A percentile compares a stretch with the other conserved stretches of the same genome.
phyloP scores from a whole-genome alignment of 1,140 invertebrate species.

The Polyergus mexicanus region DNA sequence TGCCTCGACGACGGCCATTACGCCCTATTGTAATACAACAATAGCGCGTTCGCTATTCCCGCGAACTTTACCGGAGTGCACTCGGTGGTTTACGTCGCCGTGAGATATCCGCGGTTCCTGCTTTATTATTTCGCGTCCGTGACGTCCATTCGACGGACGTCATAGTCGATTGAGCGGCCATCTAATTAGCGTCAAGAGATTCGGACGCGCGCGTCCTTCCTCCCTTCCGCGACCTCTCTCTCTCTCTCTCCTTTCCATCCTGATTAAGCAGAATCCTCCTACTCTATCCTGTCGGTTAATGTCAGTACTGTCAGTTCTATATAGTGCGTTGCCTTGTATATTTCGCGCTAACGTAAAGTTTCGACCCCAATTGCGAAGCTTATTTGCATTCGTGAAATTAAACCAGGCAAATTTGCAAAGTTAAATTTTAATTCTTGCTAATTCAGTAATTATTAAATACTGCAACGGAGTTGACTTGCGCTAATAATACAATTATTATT shows the following conservation, averaged over 20 bases:
- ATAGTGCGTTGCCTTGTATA: slow-evolving; percentile 32
- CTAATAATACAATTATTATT: slow-evolving; percentile 5
- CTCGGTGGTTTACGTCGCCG: slow-evolving; percentile 23
- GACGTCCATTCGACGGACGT: slow-evolving; percentile 62
- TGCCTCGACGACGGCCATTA: slow-evolving; percentile 39
- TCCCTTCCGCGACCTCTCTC: not conserved
- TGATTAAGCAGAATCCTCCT: slow-evolving; percentile 16
- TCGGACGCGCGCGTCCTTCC: slow-evolving; percentile 41
- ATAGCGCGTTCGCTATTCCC: slow-evolving; percentile 43
- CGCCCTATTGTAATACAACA: slow-evolving; percentile 53
- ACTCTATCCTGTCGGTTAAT: slow-evolving; percentile 26
- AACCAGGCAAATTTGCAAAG: slow-evolving; percentile 9
- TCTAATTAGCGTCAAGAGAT: slow-evolving; percentile 73
- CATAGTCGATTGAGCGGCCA: slow-evolving; percentile 64
- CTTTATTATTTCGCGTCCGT: slow-evolving; percentile 60
- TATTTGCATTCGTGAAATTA: slow-evolving; percentile 14
- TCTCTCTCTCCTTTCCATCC: not conserved
- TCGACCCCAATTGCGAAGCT: slow-evolving; percentile 27
- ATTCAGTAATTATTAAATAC: slow-evolving; percentile 40
- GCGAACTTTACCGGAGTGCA: slow-evolving; percentile 49
- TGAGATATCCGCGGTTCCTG: slow-evolving; percentile 41
- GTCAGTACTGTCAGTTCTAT: not conserved
- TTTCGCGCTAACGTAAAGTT: slow-evolving; percentile 22
- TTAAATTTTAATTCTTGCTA: slow-evolving; percentile 19
- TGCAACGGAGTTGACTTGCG: not conserved